Evolutionary conservation across 1,140 invertebrate species (phyloP), one percentile per base, ranked within the genome.

Genomic region (Campoletis sonorensis): DNA sequence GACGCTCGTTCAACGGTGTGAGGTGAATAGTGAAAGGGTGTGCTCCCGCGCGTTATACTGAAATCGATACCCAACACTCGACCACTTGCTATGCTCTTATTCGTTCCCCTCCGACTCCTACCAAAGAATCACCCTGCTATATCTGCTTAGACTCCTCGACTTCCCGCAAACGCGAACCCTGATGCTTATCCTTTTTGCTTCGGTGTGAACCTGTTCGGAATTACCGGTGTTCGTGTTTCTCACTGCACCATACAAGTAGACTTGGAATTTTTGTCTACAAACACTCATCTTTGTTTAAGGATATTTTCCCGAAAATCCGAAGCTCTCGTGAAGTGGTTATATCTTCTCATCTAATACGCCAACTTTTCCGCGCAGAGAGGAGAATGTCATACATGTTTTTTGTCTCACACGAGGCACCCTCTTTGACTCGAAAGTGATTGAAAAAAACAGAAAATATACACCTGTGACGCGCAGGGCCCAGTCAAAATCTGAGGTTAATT

Each of bases 221-320:
- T 64, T 4, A 23, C 23, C 21, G 18, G 21, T 64, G 23, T 64
- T 4, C 1, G 23, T 4, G 40, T 45, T 27, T n/a, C n/a, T n/a
- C n/a, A n/a, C n/a, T n/a, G 10, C 37, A 37, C 4, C 37, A 37
- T 37, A 4, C 37, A 37, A 4, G 54, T 23, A 13, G 49, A 49
- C 49, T 33, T 27, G 13, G 51, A 18, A 8, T 51, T 76, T 21
- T 45, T n/a, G n/a, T 45, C 61, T 64, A 10, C 37, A 11, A 21
- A 10, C 21, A 10, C 13, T 49, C 30, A 11, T 21, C 21, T 76
- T 61, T 81, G 72, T 49, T 67, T 54, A 75, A 80, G 83, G 82
- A 86, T 86, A 85, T 86, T 86, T 86, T 78, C 82, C 84, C 78
- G 54, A 85, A 83, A 84, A 68, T 84, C 70, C 82, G 75, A 82